Evolutionary conservation across 2,797 vertebrate genomes (phyloP), one percentile per base, ranked within the genome.

Genomic region (Tapirus indicus): DNA sequence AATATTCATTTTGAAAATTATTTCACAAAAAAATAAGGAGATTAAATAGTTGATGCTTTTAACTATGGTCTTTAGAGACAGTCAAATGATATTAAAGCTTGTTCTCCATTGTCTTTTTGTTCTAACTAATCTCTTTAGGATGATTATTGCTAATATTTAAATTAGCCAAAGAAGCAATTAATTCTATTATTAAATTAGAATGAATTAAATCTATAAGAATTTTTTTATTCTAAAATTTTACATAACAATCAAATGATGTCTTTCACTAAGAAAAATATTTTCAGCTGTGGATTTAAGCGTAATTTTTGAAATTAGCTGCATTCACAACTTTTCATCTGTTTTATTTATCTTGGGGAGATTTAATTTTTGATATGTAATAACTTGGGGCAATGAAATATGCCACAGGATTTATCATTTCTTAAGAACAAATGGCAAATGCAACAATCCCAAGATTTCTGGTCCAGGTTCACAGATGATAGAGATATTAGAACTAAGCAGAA

Each of bases 141-240:
- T 97, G 98, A 98, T 98, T 98, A 98, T 97, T 98, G 97, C 96
- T 96, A 96, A 97, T 96, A 98, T 98, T 96, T 98, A 98, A 98
- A 98, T 98, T 97, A 98, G 97, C 78, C 97, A 91, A 98, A 98
- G 91, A 75, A 97, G 83, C 86, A 98, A 98, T 98, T 99, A 98
- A 98, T 98, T 98, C 94, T 94, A 82, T 97, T 98, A 95, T 88
- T 98, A 98, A 98, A 92, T 77, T 92, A 98, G 88, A 98, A 92
- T 85, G 69, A 98, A 96, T 97, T 98, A 92, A 97, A 97, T 91
- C 94, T 98, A 95, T 97, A 85, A 98, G 97, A 98, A 49, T 88
- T 72, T 96, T 88, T 88, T 95, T 86, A 79, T 78, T 64, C 52
- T 93, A 83, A 95, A 89, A 84, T 97, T 94, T 95, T 95, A 96